Conservation (phyloP, 2,888 invertebrate genomes). For the Hydraecia micacea region DNA sequence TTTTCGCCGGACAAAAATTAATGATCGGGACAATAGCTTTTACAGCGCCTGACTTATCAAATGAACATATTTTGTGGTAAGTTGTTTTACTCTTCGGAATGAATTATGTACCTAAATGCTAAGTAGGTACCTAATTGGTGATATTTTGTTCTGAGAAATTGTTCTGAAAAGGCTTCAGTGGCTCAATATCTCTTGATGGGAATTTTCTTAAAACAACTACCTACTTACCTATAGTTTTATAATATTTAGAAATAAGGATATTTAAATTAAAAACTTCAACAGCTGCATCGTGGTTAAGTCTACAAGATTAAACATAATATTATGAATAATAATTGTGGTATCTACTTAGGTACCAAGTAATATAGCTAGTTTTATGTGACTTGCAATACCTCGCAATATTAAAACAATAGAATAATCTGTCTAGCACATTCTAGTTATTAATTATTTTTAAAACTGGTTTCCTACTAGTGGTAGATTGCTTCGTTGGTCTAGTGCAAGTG, state of each 20-base stretch:
- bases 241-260: constrained; percentile 8
- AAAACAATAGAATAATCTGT: neutral
- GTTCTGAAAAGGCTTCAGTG: neutral
- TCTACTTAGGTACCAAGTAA: neutral
- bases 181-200: neutral
- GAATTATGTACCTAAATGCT: neutral
- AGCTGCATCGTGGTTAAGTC: too few relatives aligned
- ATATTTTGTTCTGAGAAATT: neutral
- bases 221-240: too few relatives aligned
- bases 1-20: too few relatives aligned
- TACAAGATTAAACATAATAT: neutral
- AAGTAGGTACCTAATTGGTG: neutral
- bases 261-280: neutral
- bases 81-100: neutral
- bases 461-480: neutral
- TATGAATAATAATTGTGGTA: constrained; percentile 15
- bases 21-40: neutral
- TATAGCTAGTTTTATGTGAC: neutral
- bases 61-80: neutral
- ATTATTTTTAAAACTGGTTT: neutral
- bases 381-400: neutral
- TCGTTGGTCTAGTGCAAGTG: neutral
- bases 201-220: too few relatives aligned
- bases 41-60: neutral
- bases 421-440: neutral